Base-by-base conservation (phyloP, 2,888 invertebrate species). In the Agrotis exclamationis region DNA sequence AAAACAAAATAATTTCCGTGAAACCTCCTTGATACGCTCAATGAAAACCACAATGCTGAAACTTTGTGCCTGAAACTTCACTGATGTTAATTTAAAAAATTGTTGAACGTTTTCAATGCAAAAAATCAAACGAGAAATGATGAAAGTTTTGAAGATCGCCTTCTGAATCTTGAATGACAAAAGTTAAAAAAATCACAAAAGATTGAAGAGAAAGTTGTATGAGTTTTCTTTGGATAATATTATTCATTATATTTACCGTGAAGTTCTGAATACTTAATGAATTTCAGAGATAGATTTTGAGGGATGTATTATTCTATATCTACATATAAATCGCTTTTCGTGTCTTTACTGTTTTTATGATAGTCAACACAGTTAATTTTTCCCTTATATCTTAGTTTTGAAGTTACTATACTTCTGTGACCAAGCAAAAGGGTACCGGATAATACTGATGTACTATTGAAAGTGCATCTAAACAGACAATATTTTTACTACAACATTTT, bases 201-300 rank as follows among this genome's bases (percentile, higher is more conserved):
- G 67, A 68, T 57, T 58, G 47, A 65, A 59, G 66, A 65, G 22
- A 74, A 79, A 79, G 84, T 83, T 79, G 62, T 80, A 79, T 83
- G 75, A 79, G 75, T 80, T 79, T 83, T 69, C 84, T 83, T 82
- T 45, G n/a, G 51, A 79, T 83, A 72, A 60, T 68, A 80, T 74
- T 56, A 80, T 74, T 68, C 80, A 62, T 67, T 67, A 28, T 67
- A 67, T 64, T 74, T 83, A 57, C 60, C 60, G 48, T 73, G 65
- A 64, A 79, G 64, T 47, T 67, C 22, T 57, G 63, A 79, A 79
- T 67, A 58, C 18, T 60, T 64, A 79, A 56, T 60, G 13, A 56
- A 58, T 63, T 63, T 62, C 1, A 7, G 51, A 20, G 20, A 51
- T 50, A 51, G 9, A 69, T 39, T 44, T 2, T 9, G 45, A 18